A percentile compares a stretch with the other conserved stretches of the same genome.
Conservation (phyloP, 2,113 vertebrate species). For the Helogale parvula region DNA sequence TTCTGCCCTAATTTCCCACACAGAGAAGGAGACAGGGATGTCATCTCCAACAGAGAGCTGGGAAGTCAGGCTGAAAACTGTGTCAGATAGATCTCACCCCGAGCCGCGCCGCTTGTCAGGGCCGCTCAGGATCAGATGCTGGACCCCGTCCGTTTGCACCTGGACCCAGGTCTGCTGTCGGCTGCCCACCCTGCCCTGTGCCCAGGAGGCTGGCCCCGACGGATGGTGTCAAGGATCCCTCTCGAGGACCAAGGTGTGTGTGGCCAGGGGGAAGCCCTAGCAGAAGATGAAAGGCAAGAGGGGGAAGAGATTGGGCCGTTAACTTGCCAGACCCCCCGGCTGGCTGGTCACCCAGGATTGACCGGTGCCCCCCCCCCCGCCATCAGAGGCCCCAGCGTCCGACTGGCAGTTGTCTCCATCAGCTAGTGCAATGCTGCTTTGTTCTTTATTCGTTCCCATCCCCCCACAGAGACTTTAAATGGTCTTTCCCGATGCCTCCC, state of each 20-base stretch:
- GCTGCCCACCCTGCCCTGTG: background rate
- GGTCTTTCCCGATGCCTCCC: background rate
- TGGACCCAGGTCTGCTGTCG: background rate
- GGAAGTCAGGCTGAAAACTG: background rate
- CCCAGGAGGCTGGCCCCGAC: background rate
- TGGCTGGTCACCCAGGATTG: no score
- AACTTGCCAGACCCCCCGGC: background rate
- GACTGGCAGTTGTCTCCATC: background rate
- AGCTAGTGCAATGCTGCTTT: background rate
- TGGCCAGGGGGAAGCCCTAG: background rate
- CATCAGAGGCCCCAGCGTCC: background rate
- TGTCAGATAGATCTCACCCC: background rate
- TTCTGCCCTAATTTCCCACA: background rate
- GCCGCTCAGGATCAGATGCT: background rate
- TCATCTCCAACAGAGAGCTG: background rate
- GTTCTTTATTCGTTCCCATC: background rate
- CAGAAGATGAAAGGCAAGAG: background rate
- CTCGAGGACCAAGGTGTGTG: background rate
- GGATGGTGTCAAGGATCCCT: fast-evolving
- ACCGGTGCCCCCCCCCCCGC: background rate
- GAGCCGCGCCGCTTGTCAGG: background rate
- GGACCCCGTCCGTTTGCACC: background rate
- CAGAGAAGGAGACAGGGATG: background rate
- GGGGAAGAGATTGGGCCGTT: background rate
- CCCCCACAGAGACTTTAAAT: background rate